phyloP scores from a whole-genome alignment of 2,888 invertebrate species.

The Baronia brevicornis region DNA sequence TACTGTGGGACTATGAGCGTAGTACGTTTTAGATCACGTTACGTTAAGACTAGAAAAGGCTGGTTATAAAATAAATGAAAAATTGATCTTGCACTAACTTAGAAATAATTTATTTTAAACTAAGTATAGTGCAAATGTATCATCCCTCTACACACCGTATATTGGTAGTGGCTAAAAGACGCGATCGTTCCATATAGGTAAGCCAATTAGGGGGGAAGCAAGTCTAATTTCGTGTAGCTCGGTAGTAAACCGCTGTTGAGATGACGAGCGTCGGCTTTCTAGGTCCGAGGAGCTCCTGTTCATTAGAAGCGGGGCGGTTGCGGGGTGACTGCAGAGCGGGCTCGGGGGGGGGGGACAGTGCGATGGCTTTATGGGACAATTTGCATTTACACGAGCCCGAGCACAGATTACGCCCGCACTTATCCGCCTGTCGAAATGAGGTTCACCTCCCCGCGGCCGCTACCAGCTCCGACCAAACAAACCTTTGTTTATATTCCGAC shows the following conservation, averaged over 20 bases:
- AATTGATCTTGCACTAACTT: too few relatives aligned
- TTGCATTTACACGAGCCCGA: conserved; percentile 74
- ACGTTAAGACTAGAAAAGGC: too few relatives aligned
- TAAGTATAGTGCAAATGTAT: too few relatives aligned
- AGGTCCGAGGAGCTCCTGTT: conserved; percentile 63
- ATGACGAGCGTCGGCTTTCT: conserved; percentile 55
- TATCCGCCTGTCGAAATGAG: conserved; percentile 69
- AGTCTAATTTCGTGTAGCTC: conserved; percentile 57
- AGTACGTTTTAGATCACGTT: too few relatives aligned
- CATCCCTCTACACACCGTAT: conserved; percentile 9
- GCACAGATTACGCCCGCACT: conserved; percentile 71
- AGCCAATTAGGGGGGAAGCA: conserved; percentile 52
- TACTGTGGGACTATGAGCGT: too few relatives aligned
- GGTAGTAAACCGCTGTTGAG: conserved; percentile 57
- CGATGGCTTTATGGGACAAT: conserved; percentile 72
- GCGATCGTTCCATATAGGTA: conserved; percentile 33
- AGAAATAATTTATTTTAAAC: too few relatives aligned
- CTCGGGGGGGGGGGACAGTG: conserved; percentile 32
- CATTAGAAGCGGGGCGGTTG: conserved; percentile 44
- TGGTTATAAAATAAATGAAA: too few relatives aligned
- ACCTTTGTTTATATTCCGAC: conserved; percentile 67
- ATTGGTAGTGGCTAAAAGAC: conserved; percentile 11
- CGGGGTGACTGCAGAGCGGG: conserved; percentile 26
- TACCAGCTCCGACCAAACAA: conserved; percentile 47
- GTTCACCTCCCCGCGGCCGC: conserved; percentile 32